Base-by-base conservation (phyloP, 2,797 vertebrate genomes). In the Tapera naevia region DNA sequence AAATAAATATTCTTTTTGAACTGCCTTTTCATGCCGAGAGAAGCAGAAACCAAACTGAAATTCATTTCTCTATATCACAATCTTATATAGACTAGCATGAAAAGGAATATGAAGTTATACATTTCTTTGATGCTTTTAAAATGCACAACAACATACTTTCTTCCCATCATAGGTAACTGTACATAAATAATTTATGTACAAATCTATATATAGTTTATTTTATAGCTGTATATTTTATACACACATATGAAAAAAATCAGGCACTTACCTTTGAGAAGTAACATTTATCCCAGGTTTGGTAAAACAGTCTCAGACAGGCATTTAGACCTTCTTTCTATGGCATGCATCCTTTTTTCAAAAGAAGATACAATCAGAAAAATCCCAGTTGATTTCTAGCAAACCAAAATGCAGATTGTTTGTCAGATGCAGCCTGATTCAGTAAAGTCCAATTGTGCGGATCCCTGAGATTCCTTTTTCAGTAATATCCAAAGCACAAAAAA, bases 231-330 rank as follows among this genome's bases (percentile, higher is more conserved):
- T 15, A 81, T 43, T 72, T 58, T 75, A 70, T 25, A 74, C 22
- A 71, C 25, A 41, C 10, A 70, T 28, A 58, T 27, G 9, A 53
- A 91, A 94, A 83, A 74, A 65, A 3, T 4, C 46, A 64, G 37
- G 39, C 56, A 80, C 97, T 97, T 97, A 98, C 98, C 98, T 98
- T 97, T 96, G 94, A 94, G 92, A 97, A 96, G 94, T 95, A 96
- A 85, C 97, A 97, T 98, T 97, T 98, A 98, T 95, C 96, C 96
- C 81, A 75, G 97, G 58, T 90, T 95, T 12, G 27, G 93, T 96
- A 93, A 95, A 95, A 94, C 69, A 92, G 67, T 93, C 84, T 98
- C 96, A 93, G 78, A 89, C 78, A 97, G 92, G 93, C 82, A 97
- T 80, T 95, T 96, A 88, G 65, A 95, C 71, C 74, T 85, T 95